Conservation (phyloP, 30 jellyfish, hydroid and myxozoan genomes). For the Morbakka virulenta region DNA sequence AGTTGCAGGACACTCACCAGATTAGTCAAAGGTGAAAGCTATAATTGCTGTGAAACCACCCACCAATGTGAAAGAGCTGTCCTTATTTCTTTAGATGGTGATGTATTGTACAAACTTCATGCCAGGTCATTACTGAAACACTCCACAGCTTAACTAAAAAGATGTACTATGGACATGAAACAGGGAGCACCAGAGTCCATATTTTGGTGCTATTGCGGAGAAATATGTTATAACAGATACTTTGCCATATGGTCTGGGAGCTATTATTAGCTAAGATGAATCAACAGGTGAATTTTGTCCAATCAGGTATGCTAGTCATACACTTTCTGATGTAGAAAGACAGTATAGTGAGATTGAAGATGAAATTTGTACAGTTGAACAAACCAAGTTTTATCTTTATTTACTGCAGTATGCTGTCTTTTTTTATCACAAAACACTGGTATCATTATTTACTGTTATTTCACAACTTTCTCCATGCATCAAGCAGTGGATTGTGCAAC, state of each 20-base stretch:
- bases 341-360: slow-evolving; percentile 2
- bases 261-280: background rate
- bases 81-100: slow-evolving; percentile 4
- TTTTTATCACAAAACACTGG: too few relatives aligned
- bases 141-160: background rate
- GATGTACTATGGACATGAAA: background rate
- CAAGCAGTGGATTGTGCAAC: too few relatives aligned
- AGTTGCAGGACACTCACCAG: slow-evolving; percentile 34
- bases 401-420: too few relatives aligned
- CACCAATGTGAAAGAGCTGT: slow-evolving; percentile 10
- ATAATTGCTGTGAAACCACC: slow-evolving; percentile 5
- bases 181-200: slow-evolving; percentile 6
- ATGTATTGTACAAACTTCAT: background rate
- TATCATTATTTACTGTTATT: too few relatives aligned
- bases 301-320: slow-evolving; percentile 5
- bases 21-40: slow-evolving; percentile 2
- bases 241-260: slow-evolving; percentile 24
- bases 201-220: background rate
- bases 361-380: background rate
- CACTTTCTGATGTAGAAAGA: background rate
- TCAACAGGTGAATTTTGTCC: slow-evolving; percentile 3
- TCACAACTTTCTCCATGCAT: too few relatives aligned
- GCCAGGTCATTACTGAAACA: slow-evolving; percentile 7
- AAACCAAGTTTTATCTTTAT: too few relatives aligned
- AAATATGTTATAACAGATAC: slow-evolving; percentile 17